Percentiles rank a stretch among this genome's conserved stretches.
Evolutionary conservation across 2,113 vertebrate genomes (phyloP).

Genomic region (Microtus montanus): DNA sequence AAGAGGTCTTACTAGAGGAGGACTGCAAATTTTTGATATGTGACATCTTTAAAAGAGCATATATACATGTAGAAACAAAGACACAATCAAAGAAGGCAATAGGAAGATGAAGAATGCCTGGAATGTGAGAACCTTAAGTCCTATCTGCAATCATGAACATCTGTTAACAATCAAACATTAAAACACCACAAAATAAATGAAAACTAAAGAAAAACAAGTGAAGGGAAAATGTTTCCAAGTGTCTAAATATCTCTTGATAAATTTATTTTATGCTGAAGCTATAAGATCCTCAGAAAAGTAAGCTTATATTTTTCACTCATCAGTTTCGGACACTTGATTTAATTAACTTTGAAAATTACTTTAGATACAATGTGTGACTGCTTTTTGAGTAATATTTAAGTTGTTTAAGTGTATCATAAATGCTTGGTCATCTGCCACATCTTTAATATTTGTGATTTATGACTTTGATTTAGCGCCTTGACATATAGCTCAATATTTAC

Average conservation of each 20-base stretch:
- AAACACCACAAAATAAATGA: neutral
- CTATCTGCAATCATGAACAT: neutral
- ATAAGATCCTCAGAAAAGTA: neutral
- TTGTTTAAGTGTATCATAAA: neutral
- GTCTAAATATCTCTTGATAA: neutral
- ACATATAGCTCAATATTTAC: neutral
- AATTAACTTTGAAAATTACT: neutral
- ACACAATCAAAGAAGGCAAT: neutral
- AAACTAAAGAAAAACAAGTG: neutral
- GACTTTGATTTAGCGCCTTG: neutral
- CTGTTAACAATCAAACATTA: neutral
- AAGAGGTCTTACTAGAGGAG: neutral
- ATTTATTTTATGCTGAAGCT: neutral
- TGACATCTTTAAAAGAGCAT: neutral
- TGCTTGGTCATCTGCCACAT: neutral
- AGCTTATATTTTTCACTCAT: neutral
- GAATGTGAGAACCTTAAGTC: rapidly evolving
- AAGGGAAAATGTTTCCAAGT: neutral
- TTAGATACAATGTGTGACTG: rapidly evolving
- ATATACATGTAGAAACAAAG: neutral
- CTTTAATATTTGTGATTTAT: neutral
- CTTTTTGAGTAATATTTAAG: neutral
- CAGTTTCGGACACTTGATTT: neutral
- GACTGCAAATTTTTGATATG: neutral
- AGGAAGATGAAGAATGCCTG: neutral